Evolutionary conservation across 2,113 vertebrate species (phyloP).

Genomic region (Hippocampus zosterae): DNA sequence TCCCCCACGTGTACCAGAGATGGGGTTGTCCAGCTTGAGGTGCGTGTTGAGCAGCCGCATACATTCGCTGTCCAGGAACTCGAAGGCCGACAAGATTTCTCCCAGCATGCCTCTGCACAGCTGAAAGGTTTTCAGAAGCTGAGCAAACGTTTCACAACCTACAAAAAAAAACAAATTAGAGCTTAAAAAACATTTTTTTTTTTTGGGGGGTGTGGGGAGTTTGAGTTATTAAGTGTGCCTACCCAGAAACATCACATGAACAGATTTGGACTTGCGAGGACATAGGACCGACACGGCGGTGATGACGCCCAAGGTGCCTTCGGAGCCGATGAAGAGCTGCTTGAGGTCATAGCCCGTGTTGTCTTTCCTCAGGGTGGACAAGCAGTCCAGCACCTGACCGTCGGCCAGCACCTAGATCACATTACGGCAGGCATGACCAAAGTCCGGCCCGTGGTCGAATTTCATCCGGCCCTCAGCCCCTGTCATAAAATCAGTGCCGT

Average conservation of each 20-base stretch:
- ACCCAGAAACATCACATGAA: conserved; percentile 91
- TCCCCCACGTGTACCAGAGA: conserved; percentile 73
- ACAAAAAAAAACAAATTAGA: conserved; percentile 8
- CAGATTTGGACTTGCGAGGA: conserved; percentile 81
- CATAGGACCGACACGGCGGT: conserved; percentile 88
- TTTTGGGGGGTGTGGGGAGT: background rate
- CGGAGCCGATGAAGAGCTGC: conserved; percentile 93
- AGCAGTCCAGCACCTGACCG: conserved; percentile 80
- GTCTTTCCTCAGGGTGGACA: conserved; percentile 85
- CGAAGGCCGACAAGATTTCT: conserved; percentile 91
- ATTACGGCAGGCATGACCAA: no score
- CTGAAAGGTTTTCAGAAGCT: conserved; percentile 83
- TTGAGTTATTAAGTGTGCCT: conserved; percentile 16
- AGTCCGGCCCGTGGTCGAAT: no score
- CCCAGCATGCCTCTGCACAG: conserved; percentile 83
- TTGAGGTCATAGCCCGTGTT: conserved; percentile 97
- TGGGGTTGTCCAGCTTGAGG: conserved; percentile 80
- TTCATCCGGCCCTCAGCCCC: no score
- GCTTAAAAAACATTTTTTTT: background rate
- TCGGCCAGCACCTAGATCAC: conserved; percentile 82
- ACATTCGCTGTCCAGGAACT: conserved; percentile 89
- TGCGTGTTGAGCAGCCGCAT: conserved; percentile 82
- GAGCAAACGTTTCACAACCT: conserved; percentile 84
- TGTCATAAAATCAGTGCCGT: no score
- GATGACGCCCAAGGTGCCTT: conserved; percentile 90